Percentiles rank a stretch among this genome's conserved stretches.
These are phyloP conservation scores for Leptopilina boulardi DNA, from an alignment of 1,140 invertebrate species.

Conservation along the genomic window DNA sequence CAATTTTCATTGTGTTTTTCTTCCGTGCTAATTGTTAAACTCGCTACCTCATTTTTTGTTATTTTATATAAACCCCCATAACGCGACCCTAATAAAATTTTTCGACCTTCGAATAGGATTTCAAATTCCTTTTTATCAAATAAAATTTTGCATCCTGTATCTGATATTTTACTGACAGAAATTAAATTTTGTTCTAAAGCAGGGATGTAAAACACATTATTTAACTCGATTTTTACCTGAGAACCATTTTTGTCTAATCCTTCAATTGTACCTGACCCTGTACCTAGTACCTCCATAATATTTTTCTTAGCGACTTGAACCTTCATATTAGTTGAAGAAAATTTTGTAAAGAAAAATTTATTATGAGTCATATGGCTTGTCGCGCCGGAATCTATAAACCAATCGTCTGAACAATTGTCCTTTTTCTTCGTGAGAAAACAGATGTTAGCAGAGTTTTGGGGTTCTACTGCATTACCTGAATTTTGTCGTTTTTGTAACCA, in stretches of 20 bases:
- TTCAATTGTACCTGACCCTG: background rate
- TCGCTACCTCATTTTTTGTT: background rate
- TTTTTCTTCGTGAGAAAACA: background rate
- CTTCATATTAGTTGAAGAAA: background rate
- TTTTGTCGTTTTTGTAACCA: background rate
- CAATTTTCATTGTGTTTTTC: background rate
- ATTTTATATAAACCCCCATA: background rate
- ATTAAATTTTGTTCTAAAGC: constrained; percentile 20
- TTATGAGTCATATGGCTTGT: background rate
- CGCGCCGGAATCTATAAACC: background rate
- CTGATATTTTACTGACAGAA: constrained; percentile 19
- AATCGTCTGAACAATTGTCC: background rate
- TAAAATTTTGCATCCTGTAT: constrained; percentile 57
- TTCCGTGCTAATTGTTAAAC: background rate
- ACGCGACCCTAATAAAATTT: constrained; percentile 28
- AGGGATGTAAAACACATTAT: constrained; percentile 26
- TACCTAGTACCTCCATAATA: background rate
- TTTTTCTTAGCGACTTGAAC: background rate
- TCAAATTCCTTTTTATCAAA: constrained; percentile 47
- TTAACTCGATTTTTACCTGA: background rate
- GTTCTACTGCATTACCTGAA: background rate
- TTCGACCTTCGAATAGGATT: background rate
- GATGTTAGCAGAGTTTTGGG: background rate
- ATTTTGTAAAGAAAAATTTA: background rate
- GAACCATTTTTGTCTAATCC: background rate